Conservation (phyloP, 2,888 invertebrate species). For the Mantis religiosa region DNA sequence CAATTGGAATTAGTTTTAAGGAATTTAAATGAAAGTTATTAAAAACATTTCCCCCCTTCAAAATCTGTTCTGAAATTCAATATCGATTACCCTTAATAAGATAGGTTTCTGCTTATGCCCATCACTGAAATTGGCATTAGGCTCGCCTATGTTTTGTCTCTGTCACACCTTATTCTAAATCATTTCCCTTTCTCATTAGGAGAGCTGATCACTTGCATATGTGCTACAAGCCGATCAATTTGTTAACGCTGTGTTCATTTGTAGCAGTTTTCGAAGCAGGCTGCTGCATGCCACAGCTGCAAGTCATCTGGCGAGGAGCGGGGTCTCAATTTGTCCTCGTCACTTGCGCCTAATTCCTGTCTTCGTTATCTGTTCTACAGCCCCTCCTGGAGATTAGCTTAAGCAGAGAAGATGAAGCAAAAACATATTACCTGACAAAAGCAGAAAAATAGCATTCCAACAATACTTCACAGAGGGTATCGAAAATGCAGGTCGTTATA, state of each 20-base stretch:
- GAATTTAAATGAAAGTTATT: too few relatives aligned
- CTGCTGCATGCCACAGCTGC: slow-evolving; percentile 19
- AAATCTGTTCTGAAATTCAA: too few relatives aligned
- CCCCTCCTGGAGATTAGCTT: neutral
- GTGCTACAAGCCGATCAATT: neutral
- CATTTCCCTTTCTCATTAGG: neutral
- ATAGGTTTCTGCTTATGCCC: neutral
- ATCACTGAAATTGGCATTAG: neutral
- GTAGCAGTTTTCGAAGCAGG: neutral
- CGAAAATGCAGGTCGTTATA: too few relatives aligned
- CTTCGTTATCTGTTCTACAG: slow-evolving; percentile 7
- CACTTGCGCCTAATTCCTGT: slow-evolving; percentile 24
- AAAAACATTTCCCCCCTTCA: too few relatives aligned
- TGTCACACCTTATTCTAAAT: neutral
- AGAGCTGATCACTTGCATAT: neutral
- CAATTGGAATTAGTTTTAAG: too few relatives aligned
- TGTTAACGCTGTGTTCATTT: neutral
- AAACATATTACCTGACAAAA: too few relatives aligned
- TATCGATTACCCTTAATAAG: neutral
- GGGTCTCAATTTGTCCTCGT: slow-evolving; percentile 26
- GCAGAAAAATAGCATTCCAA: too few relatives aligned
- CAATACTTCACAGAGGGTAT: too few relatives aligned
- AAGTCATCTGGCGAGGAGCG: slow-evolving; percentile 19
- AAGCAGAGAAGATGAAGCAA: neutral
- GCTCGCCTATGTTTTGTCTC: neutral